These are phyloP conservation scores for Diploptera punctata DNA, from an alignment of 2,888 invertebrate genomes.

Conservation along the genomic window DNA sequence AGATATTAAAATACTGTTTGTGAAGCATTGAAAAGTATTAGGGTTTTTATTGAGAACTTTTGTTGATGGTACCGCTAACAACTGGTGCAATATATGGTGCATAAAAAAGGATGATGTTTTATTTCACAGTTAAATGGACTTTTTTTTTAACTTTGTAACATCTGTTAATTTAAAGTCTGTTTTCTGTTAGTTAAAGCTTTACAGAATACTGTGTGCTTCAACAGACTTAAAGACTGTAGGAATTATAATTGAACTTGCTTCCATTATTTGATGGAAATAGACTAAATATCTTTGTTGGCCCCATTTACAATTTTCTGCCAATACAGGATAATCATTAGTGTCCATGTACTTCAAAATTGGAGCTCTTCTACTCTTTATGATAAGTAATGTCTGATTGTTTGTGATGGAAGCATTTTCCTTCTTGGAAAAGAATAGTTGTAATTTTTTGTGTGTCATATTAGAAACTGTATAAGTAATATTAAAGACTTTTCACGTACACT, in stretches of 20 bases:
- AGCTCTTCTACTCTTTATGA: background rate
- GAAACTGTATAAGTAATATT: background rate
- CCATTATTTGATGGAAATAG: background rate
- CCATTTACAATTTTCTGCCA: background rate
- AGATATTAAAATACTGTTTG: conserved; percentile 4
- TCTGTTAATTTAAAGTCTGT: background rate
- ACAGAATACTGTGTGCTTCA: background rate
- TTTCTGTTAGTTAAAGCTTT: background rate
- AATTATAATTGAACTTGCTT: background rate
- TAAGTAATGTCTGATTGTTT: background rate
- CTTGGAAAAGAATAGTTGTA: background rate
- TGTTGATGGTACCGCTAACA: background rate
- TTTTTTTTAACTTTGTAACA: conserved; percentile 1
- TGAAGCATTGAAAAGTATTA: background rate
- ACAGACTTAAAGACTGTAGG: background rate
- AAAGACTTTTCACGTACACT: background rate
- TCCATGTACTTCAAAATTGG: background rate
- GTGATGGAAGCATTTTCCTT: background rate
- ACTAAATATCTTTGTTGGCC: background rate
- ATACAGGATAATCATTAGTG: background rate
- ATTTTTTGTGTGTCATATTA: conserved; percentile 7
- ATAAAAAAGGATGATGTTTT: background rate
- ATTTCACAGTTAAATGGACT: background rate
- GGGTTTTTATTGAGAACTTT: conserved; percentile 8
- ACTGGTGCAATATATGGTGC: background rate